phyloP scores from a whole-genome alignment of 1,140 invertebrate species.

The Caenorhabditis briggsae region DNA sequence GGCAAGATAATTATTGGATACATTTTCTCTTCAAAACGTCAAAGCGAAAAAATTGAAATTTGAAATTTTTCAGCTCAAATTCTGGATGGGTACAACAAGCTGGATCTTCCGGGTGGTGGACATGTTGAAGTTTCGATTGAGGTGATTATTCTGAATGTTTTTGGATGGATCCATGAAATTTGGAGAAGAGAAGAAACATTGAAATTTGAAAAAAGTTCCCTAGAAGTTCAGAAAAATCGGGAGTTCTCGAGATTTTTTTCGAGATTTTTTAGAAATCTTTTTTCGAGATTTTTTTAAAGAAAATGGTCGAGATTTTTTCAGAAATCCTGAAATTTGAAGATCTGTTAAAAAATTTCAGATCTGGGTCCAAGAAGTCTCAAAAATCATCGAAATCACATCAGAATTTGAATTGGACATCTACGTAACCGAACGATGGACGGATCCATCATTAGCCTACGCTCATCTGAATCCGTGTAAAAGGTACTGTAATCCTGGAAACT shows the following conservation, averaged over 20 bases:
- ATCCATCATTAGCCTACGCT: constrained; percentile 73
- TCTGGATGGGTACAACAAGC: constrained; percentile 70
- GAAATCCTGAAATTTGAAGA: not conserved
- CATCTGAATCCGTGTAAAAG: constrained; percentile 78
- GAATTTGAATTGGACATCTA: constrained; percentile 78
- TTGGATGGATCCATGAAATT: too few relatives aligned
- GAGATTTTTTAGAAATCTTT: too few relatives aligned
- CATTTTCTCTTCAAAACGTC: not conserved
- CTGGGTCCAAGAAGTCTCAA: constrained; percentile 78
- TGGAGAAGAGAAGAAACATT: not conserved
- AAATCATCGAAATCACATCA: constrained; percentile 78
- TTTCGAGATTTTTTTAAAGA: not conserved
- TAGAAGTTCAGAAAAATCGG: too few relatives aligned
- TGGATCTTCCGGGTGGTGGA: constrained; percentile 74
- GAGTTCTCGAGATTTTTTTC: too few relatives aligned
- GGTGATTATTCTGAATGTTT: constrained; percentile 57
- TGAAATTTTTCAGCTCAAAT: constrained; percentile 31
- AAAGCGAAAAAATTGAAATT: too few relatives aligned
- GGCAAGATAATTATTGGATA: not conserved
- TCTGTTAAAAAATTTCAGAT: constrained; percentile 67
- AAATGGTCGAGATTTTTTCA: not conserved
- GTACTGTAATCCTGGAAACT: constrained; percentile 54
- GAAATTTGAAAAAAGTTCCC: constrained; percentile 14
- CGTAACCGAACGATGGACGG: constrained; percentile 77
- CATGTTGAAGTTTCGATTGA: constrained; percentile 75